phyloP scores from a whole-genome alignment of 2,113 vertebrate species.

The Rissa tridactyla region DNA sequence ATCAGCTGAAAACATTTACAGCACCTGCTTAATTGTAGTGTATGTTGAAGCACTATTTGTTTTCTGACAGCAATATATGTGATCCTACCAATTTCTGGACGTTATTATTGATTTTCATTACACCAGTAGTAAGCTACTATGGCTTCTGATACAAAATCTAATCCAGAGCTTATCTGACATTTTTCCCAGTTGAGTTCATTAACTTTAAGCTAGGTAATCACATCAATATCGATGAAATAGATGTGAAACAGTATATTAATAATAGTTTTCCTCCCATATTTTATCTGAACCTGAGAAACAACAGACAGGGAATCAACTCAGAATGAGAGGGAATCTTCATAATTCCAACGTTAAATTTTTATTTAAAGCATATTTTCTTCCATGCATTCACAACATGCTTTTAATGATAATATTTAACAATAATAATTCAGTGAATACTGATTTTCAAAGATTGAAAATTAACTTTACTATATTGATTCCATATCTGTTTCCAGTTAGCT shows the following conservation, averaged over 20 bases:
- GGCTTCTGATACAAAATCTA: not conserved
- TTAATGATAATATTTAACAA: not conserved
- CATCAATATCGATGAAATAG: not conserved
- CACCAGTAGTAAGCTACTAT: not conserved
- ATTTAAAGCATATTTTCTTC: not conserved
- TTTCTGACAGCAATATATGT: not conserved
- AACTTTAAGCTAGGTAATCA: not conserved
- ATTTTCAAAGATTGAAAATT: not conserved
- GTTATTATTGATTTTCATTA: not conserved
- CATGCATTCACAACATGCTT: not conserved
- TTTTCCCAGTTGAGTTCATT: not conserved
- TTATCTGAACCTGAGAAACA: not conserved
- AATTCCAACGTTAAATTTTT: not conserved
- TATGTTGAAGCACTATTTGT: not conserved
- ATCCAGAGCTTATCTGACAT: not conserved
- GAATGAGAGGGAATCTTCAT: not conserved
- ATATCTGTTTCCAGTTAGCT: conserved; percentile 4
- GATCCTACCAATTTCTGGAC: not conserved
- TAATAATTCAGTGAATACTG: not conserved
- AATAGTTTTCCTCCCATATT: not conserved
- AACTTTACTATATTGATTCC: not conserved
- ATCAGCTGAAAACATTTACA: not conserved
- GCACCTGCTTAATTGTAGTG: rapidly evolving
- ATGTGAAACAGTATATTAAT: not conserved
- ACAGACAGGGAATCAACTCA: not conserved